A percentile compares a stretch with the other conserved stretches of the same genome.
Evolutionary conservation across 2,797 vertebrate species (phyloP).

Genomic region (Eulemur coronatus): DNA sequence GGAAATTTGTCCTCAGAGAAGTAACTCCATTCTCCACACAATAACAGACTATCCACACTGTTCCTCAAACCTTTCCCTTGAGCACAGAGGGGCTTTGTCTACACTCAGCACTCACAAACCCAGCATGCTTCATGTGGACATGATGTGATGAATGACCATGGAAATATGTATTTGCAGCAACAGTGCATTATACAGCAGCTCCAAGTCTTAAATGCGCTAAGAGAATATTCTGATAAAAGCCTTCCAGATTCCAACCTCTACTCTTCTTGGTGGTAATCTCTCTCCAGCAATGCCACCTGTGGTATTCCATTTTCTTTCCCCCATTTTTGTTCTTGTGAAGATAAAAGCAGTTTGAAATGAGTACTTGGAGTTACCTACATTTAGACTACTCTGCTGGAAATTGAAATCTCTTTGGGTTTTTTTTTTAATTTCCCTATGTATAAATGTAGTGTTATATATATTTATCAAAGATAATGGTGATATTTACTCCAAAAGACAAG

Average conservation of each 20-base stretch:
- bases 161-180: neutral
- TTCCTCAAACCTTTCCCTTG: neutral
- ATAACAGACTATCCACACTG: neutral
- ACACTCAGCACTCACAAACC: neutral
- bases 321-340: slow-evolving; percentile 47
- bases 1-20: neutral
- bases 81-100: neutral
- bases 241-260: neutral
- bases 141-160: neutral
- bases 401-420: slow-evolving; percentile 47
- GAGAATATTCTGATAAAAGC: neutral
- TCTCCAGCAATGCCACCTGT: slow-evolving; percentile 5
- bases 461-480: slow-evolving; percentile 35
- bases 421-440: neutral
- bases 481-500: slow-evolving; percentile 15
- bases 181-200: neutral
- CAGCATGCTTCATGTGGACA: neutral
- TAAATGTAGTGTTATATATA: neutral
- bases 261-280: neutral
- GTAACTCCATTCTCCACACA: neutral
- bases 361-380: slow-evolving; percentile 50
- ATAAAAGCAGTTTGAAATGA: slow-evolving; percentile 67
- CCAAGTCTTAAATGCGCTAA: neutral
- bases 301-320: neutral
- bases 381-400: slow-evolving; percentile 50